A percentile compares a stretch with the other conserved stretches of the same genome.
Conservation (phyloP, 1,140 invertebrate species). For the Schlechtendalia chinensis region DNA sequence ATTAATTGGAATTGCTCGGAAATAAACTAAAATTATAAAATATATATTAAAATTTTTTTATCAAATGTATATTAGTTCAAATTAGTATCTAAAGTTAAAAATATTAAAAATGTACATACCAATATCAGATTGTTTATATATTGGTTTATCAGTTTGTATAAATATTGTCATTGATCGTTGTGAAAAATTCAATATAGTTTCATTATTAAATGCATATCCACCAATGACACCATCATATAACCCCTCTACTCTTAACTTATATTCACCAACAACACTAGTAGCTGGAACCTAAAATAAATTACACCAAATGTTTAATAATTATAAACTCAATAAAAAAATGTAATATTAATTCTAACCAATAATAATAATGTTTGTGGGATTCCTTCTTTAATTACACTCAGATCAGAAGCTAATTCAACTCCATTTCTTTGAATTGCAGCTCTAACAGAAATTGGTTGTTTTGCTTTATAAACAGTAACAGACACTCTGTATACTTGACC, state of each 20-base stretch:
- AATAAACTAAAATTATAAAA: conserved; percentile 66
- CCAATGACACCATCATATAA: conserved; percentile 79
- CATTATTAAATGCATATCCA: conserved; percentile 80
- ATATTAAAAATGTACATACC: conserved; percentile 58
- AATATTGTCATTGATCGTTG: conserved; percentile 93
- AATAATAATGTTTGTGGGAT: conserved; percentile 81
- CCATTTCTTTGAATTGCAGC: conserved; percentile 83
- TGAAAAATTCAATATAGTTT: conserved; percentile 75
- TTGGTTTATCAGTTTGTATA: conserved; percentile 91
- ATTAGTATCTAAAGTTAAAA: background rate
- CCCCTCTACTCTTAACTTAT: conserved; percentile 84
- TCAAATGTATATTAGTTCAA: background rate
- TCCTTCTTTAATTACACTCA: conserved; percentile 69
- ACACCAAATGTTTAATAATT: background rate
- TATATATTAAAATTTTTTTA: background rate
- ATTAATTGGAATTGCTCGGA: conserved; percentile 85
- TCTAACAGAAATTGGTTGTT: conserved; percentile 72
- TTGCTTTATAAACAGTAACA: conserved; percentile 72
- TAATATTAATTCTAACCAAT: conserved; percentile 60
- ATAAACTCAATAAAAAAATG: conserved; percentile 32
- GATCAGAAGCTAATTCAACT: conserved; percentile 77
- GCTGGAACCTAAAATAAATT: conserved; percentile 68
- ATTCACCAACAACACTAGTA: conserved; percentile 76
- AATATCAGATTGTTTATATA: conserved; percentile 90
- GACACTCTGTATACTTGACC: conserved; percentile 81